A percentile compares a stretch with the other conserved stretches of the same genome.
These are phyloP conservation scores for Trichogramma evanescens DNA, from an alignment of 2,888 invertebrate species.

Conservation along the genomic window DNA sequence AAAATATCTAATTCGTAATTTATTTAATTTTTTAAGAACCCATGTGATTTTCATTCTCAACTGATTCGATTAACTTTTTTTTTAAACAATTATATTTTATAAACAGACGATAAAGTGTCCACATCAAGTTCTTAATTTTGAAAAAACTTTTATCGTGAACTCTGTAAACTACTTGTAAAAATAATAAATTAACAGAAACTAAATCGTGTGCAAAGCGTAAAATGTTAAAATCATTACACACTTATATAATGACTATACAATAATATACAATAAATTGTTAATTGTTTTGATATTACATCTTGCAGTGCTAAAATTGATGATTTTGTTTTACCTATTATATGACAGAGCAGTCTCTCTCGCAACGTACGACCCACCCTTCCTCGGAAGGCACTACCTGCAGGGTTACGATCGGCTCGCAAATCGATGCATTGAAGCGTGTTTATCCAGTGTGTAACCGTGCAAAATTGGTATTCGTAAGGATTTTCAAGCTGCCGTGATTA, in stretches of 20 bases:
- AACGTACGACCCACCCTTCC: not conserved
- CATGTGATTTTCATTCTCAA: too few species aligned
- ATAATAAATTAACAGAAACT: too few species aligned
- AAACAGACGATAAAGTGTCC: too few species aligned
- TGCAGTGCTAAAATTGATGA: conserved; percentile 7
- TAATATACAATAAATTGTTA: not conserved
- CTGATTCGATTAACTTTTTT: too few species aligned
- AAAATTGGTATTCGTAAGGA: conserved; percentile 21
- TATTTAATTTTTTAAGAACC: not conserved
- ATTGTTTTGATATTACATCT: not conserved
- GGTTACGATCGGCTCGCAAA: conserved; percentile 5
- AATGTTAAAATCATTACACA: too few species aligned
- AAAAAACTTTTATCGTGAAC: too few species aligned
- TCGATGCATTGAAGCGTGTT: not conserved
- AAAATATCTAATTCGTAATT: not conserved
- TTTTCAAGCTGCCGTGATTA: conserved; percentile 19
- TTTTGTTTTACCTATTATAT: conserved; percentile 8
- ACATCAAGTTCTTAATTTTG: too few species aligned
- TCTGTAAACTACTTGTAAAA: too few species aligned
- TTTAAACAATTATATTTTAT: too few species aligned
- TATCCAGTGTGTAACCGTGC: conserved; percentile 12
- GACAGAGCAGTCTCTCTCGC: conserved; percentile 3
- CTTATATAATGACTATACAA: too few species aligned
- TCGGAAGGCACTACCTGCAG: conserved; percentile 5
- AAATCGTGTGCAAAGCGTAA: too few species aligned